Percentiles rank a stretch among this genome's conserved stretches.
These are phyloP conservation scores for Nipponacmea schrenckii DNA, from an alignment of 2,888 invertebrate genomes.

Conservation along the genomic window DNA sequence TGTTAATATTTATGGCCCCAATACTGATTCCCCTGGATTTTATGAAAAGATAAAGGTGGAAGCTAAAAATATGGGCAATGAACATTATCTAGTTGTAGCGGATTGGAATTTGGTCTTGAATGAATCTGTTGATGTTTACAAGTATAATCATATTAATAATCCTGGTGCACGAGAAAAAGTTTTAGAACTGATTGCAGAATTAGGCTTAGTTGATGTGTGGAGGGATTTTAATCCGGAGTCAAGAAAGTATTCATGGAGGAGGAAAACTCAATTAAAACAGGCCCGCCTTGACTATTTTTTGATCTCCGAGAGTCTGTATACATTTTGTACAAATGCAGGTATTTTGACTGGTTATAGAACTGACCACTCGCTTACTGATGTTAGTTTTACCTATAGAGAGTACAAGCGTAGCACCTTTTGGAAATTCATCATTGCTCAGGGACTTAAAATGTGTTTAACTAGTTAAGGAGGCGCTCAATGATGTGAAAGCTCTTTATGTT, in stretches of 20 bases:
- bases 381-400: slow-evolving; percentile 4
- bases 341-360: slow-evolving; percentile 14
- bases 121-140: slow-evolving; percentile 1
- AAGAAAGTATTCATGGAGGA: slow-evolving; percentile 18
- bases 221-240: neutral
- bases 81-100: neutral
- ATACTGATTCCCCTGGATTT: slow-evolving; percentile 16
- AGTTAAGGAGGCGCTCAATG: slow-evolving; percentile 9
- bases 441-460: slow-evolving; percentile 10
- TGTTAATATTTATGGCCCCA: slow-evolving; percentile 18
- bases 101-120: slow-evolving; percentile 16
- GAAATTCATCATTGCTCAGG: slow-evolving; percentile 21
- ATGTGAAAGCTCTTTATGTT: slow-evolving; percentile 3
- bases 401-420: slow-evolving; percentile 12
- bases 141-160: slow-evolving; percentile 1
- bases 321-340: neutral
- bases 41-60: slow-evolving; percentile 1
- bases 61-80: slow-evolving; percentile 6
- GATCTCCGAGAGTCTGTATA: slow-evolving; percentile 9
- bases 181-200: too few relatives aligned
- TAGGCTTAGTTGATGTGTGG: slow-evolving; percentile 1
- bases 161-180: neutral
- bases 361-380: slow-evolving; percentile 13
- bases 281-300: slow-evolving; percentile 17
- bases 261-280: slow-evolving; percentile 9